Conservation (phyloP, 2,113 vertebrate species). For the Lasiurus borealis region DNA sequence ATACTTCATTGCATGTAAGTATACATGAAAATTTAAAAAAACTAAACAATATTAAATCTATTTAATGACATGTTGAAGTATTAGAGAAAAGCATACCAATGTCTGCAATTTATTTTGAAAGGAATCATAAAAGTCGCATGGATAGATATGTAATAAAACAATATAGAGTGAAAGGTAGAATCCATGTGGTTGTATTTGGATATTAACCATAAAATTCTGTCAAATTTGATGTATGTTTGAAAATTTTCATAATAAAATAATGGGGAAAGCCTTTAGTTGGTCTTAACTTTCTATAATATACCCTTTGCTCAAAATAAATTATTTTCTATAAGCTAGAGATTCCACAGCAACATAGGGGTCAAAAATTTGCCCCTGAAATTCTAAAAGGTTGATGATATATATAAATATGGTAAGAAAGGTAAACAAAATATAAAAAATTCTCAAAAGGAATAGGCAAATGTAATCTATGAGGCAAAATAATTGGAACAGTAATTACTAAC, state of each 20-base stretch:
- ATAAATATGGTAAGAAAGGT: slow-evolving; percentile 34
- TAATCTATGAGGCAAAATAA: background rate
- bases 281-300: background rate
- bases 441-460: background rate
- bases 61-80: background rate
- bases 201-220: slow-evolving; percentile 30
- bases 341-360: background rate
- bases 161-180: background rate
- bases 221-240: slow-evolving; percentile 19
- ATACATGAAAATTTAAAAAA: slow-evolving; percentile 3
- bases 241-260: slow-evolving; percentile 3
- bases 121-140: slow-evolving; percentile 4
- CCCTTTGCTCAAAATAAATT: slow-evolving; percentile 39
- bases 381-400: slow-evolving; percentile 33
- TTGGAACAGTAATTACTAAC: slow-evolving; percentile 5
- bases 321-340: slow-evolving; percentile 18
- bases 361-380: background rate
- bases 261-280: background rate
- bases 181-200: background rate
- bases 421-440: background rate
- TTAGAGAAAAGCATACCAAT: background rate
- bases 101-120: slow-evolving; percentile 36
- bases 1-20: slow-evolving; percentile 17
- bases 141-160: slow-evolving; percentile 24
- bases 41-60: slow-evolving; percentile 3